phyloP scores from a whole-genome alignment of 2,888 invertebrate genomes.

The Caenorhabditis sp. region DNA sequence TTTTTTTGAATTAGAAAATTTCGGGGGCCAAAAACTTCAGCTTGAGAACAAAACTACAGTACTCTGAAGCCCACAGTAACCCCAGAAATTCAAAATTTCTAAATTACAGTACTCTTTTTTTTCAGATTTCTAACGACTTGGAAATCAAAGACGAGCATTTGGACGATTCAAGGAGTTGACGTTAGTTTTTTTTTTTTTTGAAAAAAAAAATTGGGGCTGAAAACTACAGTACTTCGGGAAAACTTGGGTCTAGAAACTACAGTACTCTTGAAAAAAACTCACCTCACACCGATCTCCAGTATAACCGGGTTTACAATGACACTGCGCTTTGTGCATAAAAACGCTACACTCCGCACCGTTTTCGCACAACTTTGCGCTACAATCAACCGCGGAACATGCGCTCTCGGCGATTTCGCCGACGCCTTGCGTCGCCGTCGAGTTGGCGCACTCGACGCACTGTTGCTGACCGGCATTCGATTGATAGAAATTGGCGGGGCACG shows the following conservation, averaged over 20 bases:
- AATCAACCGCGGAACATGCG: constrained; percentile 84
- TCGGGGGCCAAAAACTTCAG: too few species aligned
- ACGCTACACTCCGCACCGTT: constrained; percentile 63
- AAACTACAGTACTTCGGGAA: background rate
- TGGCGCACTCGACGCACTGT: constrained; percentile 82
- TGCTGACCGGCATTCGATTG: constrained; percentile 86
- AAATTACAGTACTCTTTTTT: too few species aligned
- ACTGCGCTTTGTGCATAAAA: constrained; percentile 72
- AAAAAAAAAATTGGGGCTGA: too few species aligned
- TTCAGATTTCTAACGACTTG: too few species aligned
- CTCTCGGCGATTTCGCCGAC: constrained; percentile 83
- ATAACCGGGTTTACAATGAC: constrained; percentile 88
- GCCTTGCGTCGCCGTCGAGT: constrained; percentile 85
- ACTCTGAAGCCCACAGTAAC: too few species aligned
- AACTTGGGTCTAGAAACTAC: too few species aligned
- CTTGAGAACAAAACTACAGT: too few species aligned
- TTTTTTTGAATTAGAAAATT: too few species aligned
- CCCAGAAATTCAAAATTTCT: too few species aligned
- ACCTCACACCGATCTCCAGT: constrained; percentile 83
- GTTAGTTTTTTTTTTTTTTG: too few species aligned
- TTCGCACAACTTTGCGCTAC: constrained; percentile 72
- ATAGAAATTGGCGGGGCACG: constrained; percentile 90
- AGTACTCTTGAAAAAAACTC: background rate
- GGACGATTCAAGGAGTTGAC: too few species aligned
- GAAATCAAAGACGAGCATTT: too few species aligned